phyloP scores from a whole-genome alignment of 2,113 vertebrate species.

The Procavia capensis region DNA sequence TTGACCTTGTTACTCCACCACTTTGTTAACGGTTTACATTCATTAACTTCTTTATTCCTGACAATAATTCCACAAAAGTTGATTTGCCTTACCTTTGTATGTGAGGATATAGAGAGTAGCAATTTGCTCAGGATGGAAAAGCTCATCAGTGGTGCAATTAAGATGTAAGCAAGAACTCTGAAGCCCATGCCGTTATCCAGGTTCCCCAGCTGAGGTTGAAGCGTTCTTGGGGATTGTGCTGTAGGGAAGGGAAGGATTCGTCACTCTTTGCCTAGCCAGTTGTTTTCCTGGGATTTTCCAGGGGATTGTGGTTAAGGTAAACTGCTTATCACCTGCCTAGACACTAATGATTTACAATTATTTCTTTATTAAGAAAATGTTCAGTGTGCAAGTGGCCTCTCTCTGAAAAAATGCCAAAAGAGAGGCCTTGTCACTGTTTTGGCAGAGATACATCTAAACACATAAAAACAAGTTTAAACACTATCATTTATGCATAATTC shows the following conservation, averaged over 20 bases:
- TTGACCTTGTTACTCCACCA: background rate
- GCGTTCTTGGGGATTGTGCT: background rate
- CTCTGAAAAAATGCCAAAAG: conserved; percentile 82
- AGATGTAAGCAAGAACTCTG: background rate
- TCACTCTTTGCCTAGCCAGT: conserved; percentile 16
- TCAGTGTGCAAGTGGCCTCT: conserved; percentile 75
- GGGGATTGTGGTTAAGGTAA: conserved; percentile 47
- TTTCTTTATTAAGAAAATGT: conserved; percentile 83
- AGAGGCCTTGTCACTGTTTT: conserved; percentile 86
- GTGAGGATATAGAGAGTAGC: background rate
- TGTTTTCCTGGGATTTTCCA: conserved; percentile 54
- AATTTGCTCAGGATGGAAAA: background rate
- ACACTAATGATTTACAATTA: conserved; percentile 74
- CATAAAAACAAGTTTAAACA: conserved; percentile 89
- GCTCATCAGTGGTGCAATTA: background rate
- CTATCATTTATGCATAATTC: conserved; percentile 87
- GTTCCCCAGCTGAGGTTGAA: background rate
- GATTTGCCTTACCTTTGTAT: background rate
- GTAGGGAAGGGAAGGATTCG: background rate
- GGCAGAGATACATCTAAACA: conserved; percentile 86
- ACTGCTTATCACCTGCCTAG: conserved; percentile 78
- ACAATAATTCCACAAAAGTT: background rate
- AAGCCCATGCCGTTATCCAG: background rate
- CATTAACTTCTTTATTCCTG: background rate
- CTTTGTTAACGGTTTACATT: background rate